Percentiles rank a stretch among this genome's conserved stretches.
phyloP scores from a whole-genome alignment of 2,888 invertebrate species.

The Latrodectus hesperus region DNA sequence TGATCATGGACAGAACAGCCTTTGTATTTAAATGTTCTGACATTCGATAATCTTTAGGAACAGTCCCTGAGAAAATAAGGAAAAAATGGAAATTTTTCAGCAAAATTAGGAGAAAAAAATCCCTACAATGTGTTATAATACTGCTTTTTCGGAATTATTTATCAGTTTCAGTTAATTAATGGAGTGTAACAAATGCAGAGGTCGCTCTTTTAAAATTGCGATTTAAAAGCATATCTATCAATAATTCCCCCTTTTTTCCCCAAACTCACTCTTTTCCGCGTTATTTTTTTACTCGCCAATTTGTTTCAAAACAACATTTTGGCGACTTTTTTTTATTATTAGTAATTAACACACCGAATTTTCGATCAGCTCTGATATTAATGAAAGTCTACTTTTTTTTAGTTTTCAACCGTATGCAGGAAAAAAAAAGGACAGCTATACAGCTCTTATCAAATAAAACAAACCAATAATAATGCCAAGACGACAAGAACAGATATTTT shows the following conservation, averaged over 20 bases:
- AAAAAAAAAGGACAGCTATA: slow-evolving; percentile 17
- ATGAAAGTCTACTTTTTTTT: slow-evolving; percentile 48
- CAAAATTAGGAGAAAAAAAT: slow-evolving; percentile 25
- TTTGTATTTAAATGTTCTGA: slow-evolving; percentile 31
- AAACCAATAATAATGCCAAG: slow-evolving; percentile 66
- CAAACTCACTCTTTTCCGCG: not conserved
- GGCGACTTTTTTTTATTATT: slow-evolving; percentile 38
- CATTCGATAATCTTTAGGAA: slow-evolving; percentile 33
- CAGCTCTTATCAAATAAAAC: slow-evolving; percentile 66
- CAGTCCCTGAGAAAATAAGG: slow-evolving; percentile 18
- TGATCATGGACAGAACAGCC: not conserved
- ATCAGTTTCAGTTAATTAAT: slow-evolving; percentile 57
- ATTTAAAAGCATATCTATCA: slow-evolving; percentile 60
- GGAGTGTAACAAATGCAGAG: slow-evolving; percentile 51
- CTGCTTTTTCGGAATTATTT: slow-evolving; percentile 41
- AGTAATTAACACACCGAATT: slow-evolving; percentile 62
- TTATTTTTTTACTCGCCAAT: slow-evolving; percentile 6
- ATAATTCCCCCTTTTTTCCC: slow-evolving; percentile 2
- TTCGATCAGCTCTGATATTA: slow-evolving; percentile 66
- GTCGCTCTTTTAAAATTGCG: slow-evolving; percentile 56
- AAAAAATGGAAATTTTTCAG: slow-evolving; percentile 20
- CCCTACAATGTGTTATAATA: not conserved
- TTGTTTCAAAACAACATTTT: slow-evolving; percentile 47
- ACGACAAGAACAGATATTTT: slow-evolving; percentile 59
- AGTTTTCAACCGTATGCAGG: not conserved